Evolutionary conservation across 2,888 invertebrate species (phyloP), one percentile per base, ranked within the genome.

Genomic region (Thereva nobilitata): DNA sequence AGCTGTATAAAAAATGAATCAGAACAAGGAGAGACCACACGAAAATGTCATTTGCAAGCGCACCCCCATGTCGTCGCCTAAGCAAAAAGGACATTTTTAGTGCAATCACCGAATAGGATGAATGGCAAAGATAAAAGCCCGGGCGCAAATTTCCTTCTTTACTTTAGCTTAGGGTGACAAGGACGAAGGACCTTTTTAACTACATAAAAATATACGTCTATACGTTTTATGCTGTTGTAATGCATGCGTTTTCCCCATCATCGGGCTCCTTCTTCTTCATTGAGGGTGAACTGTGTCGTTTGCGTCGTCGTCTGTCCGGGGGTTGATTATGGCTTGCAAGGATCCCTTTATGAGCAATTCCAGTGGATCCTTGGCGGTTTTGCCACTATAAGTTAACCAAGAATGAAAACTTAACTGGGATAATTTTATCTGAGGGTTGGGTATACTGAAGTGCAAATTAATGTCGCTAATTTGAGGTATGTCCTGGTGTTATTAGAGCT

Each of bases 401-500:
- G 38, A 59, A 59, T 49, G 59, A 59, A 59, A 59, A 23, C 59
- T 37, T 45, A 59, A 47, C 47, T 4, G 47, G 7, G 10, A 37
- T 59, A 12, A 23, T 10, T 23, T 23, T 23, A 23, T 23, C 23
- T 12, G 42, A 12, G 40, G 59, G 8, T 12, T 12, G 59, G 59
- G 59, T 59, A n/a, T n/a, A 49, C 47, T 47, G 37, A 59, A 59
- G 59, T 59, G 59, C 59, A 59, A 59, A 59, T 45, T 59, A 59
- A 59, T 59, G 59, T 59, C 49, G 59, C 59, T 59, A 59, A 59
- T 59, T 59, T 59, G 59, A 47, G 59, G 47, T 47, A 49, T 47
- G 59, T 59, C 59, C 49, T 59, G 35, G 37, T 59, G 59, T 37
- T 59, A 59, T 59, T 59, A 59, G 59, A 47, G 49, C 37, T 49